Evolutionary conservation across 2,113 vertebrate genomes (phyloP).

Genomic region (Burhinus oedicnemus): DNA sequence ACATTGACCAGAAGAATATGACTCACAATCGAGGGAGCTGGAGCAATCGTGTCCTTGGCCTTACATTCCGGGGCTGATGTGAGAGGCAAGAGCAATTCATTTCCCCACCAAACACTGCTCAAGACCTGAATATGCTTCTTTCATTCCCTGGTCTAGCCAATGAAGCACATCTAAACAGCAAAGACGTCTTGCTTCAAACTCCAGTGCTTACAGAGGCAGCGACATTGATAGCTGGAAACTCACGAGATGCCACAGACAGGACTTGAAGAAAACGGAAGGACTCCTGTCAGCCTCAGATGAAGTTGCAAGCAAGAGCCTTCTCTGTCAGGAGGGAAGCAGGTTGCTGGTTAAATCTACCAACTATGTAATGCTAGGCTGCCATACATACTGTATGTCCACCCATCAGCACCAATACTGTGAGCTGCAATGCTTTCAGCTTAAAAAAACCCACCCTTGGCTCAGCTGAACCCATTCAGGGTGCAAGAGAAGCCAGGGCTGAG

Average conservation of each 20-base stretch:
- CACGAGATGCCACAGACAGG: background rate
- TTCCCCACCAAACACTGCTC: background rate
- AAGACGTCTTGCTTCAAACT: background rate
- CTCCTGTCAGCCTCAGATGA: background rate
- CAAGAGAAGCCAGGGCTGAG: background rate
- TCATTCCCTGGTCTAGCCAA: background rate
- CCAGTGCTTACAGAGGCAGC: background rate
- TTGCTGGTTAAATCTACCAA: background rate
- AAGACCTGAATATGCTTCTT: background rate
- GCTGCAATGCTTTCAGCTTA: background rate
- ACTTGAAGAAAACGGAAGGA: background rate
- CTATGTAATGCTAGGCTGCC: background rate
- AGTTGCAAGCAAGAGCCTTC: background rate
- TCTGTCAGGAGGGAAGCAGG: background rate
- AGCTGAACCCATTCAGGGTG: background rate
- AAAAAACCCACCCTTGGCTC: background rate
- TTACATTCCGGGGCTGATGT: background rate
- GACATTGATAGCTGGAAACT: background rate
- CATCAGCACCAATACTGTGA: background rate
- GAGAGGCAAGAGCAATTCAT: background rate
- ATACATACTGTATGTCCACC: too few relatives aligned
- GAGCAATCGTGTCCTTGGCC: background rate
- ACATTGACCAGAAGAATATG: background rate
- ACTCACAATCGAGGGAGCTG: background rate
- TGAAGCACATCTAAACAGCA: background rate